Percentiles rank a stretch among this genome's conserved stretches.
phyloP scores from a whole-genome alignment of 2,888 invertebrate species.

The Leistus spinibarbis region DNA sequence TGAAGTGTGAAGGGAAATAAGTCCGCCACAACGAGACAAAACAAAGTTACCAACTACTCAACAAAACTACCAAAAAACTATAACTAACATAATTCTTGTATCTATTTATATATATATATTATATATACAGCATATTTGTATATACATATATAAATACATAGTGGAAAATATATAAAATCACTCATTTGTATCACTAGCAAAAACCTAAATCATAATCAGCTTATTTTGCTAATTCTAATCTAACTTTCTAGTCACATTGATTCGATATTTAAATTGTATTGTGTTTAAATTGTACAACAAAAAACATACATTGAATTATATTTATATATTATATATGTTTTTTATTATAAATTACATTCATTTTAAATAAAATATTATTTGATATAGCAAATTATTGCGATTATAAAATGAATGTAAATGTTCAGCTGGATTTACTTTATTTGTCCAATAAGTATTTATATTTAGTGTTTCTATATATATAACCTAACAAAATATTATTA shows the following conservation, averaged over 20 bases:
- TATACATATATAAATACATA: background rate
- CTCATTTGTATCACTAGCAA: background rate
- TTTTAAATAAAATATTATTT: too few species aligned
- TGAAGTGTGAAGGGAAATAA: conserved; percentile 56
- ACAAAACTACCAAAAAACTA: conserved; percentile 41
- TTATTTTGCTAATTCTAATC: background rate
- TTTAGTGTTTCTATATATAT: background rate
- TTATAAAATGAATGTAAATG: too few species aligned
- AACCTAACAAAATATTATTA: background rate
- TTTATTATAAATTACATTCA: too few species aligned
- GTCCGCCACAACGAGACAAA: conserved; percentile 59
- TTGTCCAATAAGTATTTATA: background rate
- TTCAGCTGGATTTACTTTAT: background rate
- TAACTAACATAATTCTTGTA: background rate
- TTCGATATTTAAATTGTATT: background rate
- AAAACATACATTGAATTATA: too few species aligned
- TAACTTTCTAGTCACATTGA: background rate
- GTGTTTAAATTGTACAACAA: background rate
- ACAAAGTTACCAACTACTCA: conserved; percentile 60
- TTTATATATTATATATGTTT: too few species aligned
- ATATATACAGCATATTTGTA: too few species aligned
- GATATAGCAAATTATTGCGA: too few species aligned
- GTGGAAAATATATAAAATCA: background rate
- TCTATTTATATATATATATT: conserved; percentile 1
- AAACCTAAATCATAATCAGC: background rate